These are phyloP conservation scores for Belonocnema kinseyi DNA, from an alignment of 1,140 invertebrate genomes.

Conservation along the genomic window DNA sequence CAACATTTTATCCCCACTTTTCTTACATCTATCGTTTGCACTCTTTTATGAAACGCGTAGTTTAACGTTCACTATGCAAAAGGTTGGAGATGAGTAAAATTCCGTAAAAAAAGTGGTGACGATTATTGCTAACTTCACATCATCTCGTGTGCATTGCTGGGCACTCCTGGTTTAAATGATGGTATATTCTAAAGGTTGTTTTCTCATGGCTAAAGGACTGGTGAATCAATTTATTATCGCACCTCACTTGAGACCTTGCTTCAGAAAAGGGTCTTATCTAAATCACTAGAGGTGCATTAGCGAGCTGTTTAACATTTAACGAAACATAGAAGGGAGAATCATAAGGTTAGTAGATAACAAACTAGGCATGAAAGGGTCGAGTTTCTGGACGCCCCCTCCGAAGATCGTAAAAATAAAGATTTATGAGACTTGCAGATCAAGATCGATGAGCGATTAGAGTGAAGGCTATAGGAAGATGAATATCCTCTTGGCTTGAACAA, in stretches of 20 bases:
- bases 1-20: no score
- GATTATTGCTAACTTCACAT: no score
- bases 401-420: slow-evolving; percentile 54
- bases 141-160: no score
- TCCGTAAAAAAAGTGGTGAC: no score
- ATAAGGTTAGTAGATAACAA: slow-evolving; percentile 23
- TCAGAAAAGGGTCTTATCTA: slow-evolving; percentile 30
- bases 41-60: no score
- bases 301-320: slow-evolving; percentile 27
- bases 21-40: no score
- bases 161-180: background rate
- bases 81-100: no score
- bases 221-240: slow-evolving; percentile 19
- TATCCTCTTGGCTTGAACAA: slow-evolving; percentile 49
- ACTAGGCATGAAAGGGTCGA: slow-evolving; percentile 4
- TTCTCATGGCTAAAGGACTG: background rate
- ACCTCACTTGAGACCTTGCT: slow-evolving; percentile 18
- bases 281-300: slow-evolving; percentile 28
- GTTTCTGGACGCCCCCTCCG: slow-evolving; percentile 34
- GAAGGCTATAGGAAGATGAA: slow-evolving; percentile 45
- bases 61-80: no score
- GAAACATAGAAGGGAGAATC: slow-evolving; percentile 29
- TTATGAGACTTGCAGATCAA: slow-evolving; percentile 52
- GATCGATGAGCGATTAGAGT: slow-evolving; percentile 56
- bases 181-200: background rate